Conservation (phyloP, 2,888 invertebrate species). For the Lasioglossum leucozonium region DNA sequence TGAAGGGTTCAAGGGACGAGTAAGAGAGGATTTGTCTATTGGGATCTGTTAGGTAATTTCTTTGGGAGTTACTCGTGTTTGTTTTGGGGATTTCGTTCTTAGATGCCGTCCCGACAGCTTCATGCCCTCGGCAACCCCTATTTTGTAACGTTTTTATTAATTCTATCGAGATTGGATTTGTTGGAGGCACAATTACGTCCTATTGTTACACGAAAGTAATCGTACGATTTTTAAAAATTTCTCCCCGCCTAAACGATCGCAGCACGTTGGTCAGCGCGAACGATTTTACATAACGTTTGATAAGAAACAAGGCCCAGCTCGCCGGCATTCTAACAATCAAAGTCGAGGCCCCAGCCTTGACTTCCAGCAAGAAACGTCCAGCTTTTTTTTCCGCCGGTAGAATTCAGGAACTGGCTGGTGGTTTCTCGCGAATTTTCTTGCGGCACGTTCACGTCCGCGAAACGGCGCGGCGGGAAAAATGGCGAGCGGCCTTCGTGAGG, state of each 20-base stretch:
- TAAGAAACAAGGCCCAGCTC: constrained; percentile 10
- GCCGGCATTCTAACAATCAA: constrained; percentile 51
- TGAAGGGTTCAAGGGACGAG: not conserved
- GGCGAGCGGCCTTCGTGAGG: constrained; percentile 22
- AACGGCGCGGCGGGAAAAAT: constrained; percentile 31
- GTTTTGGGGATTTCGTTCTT: not conserved
- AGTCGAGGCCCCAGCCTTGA: constrained; percentile 65
- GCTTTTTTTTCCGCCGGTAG: constrained; percentile 35
- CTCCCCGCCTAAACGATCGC: not conserved
- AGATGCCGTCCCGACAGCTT: not conserved
- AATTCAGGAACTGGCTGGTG: constrained; percentile 27
- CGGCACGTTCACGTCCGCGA: constrained; percentile 36
- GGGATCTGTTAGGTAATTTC: not conserved
- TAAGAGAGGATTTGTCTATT: not conserved
- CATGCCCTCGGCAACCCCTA: not conserved
- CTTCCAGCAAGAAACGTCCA: constrained; percentile 63
- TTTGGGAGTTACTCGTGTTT: not conserved
- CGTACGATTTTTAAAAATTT: not conserved
- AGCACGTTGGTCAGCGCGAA: not conserved
- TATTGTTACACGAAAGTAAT: not conserved
- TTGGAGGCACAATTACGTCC: too few species aligned
- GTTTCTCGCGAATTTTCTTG: constrained; percentile 40
- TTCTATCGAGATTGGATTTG: not conserved
- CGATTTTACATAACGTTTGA: not conserved
- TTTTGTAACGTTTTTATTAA: not conserved